Evolutionary conservation across 2,888 invertebrate species (phyloP).

Genomic region (Dynastes grantii): DNA sequence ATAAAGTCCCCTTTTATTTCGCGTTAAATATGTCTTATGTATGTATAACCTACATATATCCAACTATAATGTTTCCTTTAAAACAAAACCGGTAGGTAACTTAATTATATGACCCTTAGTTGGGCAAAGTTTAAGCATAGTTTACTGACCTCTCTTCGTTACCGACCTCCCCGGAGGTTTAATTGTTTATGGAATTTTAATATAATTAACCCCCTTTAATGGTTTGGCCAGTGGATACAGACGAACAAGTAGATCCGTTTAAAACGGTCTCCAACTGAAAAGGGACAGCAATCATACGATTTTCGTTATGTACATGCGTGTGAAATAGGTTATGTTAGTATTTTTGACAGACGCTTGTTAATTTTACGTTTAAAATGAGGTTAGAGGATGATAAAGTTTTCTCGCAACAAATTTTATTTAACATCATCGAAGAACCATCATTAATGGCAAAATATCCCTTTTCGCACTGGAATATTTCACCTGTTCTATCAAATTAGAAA

Average conservation of each 20-base stretch:
- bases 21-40: background rate
- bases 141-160: slow-evolving; percentile 24
- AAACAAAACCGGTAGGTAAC: slow-evolving; percentile 4
- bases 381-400: no score
- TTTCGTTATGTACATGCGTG: no score
- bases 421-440: background rate
- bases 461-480: background rate
- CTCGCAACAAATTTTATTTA: background rate
- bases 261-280: no score
- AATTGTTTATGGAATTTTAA: slow-evolving; percentile 20
- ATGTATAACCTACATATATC: no score
- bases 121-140: slow-evolving; percentile 14
- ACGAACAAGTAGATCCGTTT: background rate
- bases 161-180: background rate
- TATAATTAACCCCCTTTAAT: background rate
- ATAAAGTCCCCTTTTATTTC: background rate
- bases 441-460: background rate
- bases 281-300: no score
- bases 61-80: background rate
- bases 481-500: slow-evolving; percentile 23
- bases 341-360: no score
- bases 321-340: no score
- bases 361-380: no score
- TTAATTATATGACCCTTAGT: slow-evolving; percentile 2
- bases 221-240: background rate